A percentile compares a stretch with the other conserved stretches of the same genome.
Evolutionary conservation across 2,888 invertebrate genomes (phyloP).

Genomic region (Stratiomys singularior): DNA sequence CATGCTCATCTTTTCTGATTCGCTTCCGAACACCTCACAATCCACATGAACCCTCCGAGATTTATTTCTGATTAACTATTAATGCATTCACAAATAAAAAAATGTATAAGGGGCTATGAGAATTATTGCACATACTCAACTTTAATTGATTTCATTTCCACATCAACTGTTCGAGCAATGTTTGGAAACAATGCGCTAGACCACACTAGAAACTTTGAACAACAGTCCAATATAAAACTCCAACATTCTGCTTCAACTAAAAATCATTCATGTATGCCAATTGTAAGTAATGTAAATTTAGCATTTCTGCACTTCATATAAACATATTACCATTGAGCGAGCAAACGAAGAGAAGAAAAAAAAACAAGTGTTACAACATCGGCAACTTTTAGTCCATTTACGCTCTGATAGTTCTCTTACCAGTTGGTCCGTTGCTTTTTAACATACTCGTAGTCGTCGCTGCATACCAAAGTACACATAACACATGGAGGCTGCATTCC

Average conservation of each 20-base stretch:
- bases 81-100: no score
- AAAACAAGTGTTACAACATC: conserved; percentile 23
- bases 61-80: no score
- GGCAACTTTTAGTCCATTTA: conserved; percentile 36
- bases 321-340: conserved; percentile 2
- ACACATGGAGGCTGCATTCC: background rate
- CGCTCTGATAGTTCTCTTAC: conserved; percentile 41
- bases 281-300: conserved; percentile 30
- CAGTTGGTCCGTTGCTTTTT: background rate
- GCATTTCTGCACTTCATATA: conserved; percentile 31
- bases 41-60: no score
- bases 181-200: conserved; percentile 31
- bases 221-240: background rate
- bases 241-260: no score
- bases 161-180: conserved; percentile 8
- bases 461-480: background rate
- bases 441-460: background rate
- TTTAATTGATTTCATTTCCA: conserved; percentile 40
- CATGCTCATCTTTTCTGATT: no score
- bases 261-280: conserved; percentile 37
- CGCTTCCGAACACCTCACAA: no score
- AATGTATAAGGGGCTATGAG: background rate
- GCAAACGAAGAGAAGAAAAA: background rate
- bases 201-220: background rate
- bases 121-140: conserved; percentile 18